These are phyloP conservation scores for Akabosia matsudoensis DNA, from an alignment of 1,140 invertebrate genomes.

Conservation along the genomic window DNA sequence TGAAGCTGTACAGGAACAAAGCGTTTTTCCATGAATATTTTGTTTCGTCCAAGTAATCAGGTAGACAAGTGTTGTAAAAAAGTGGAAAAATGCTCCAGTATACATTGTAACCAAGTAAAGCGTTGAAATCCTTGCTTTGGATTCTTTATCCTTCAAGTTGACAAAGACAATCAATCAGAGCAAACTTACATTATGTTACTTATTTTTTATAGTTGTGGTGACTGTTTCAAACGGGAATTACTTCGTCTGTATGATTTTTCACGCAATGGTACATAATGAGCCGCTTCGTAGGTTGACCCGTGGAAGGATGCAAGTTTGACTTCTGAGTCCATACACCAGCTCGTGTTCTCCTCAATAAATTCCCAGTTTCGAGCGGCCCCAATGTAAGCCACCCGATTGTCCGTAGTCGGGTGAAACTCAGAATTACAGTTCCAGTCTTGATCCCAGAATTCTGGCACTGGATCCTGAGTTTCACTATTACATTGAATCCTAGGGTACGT, in stretches of 20 bases:
- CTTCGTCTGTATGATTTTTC: background rate
- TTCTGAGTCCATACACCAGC: background rate
- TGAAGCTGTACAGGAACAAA: background rate
- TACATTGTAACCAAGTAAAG: background rate
- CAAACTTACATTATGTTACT: background rate
- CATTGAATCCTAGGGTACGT: background rate
- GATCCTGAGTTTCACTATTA: background rate
- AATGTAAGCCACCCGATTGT: background rate
- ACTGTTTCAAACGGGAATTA: background rate
- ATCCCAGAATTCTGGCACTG: background rate
- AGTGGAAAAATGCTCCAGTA: background rate
- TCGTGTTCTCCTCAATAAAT: background rate
- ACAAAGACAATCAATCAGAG: conserved; percentile 3
- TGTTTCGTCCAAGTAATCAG: background rate
- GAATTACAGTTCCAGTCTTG: background rate
- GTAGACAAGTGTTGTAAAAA: background rate
- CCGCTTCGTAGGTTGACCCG: background rate
- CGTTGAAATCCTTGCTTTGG: background rate
- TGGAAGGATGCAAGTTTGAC: background rate
- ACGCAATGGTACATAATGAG: background rate
- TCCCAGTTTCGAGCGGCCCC: background rate
- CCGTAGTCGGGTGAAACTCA: background rate
- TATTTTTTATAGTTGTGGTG: background rate
- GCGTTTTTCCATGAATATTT: conserved; percentile 4
- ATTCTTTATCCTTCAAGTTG: background rate